phyloP scores from a whole-genome alignment of 2,113 vertebrate genomes.

The Nerophis lumbriciformis region DNA sequence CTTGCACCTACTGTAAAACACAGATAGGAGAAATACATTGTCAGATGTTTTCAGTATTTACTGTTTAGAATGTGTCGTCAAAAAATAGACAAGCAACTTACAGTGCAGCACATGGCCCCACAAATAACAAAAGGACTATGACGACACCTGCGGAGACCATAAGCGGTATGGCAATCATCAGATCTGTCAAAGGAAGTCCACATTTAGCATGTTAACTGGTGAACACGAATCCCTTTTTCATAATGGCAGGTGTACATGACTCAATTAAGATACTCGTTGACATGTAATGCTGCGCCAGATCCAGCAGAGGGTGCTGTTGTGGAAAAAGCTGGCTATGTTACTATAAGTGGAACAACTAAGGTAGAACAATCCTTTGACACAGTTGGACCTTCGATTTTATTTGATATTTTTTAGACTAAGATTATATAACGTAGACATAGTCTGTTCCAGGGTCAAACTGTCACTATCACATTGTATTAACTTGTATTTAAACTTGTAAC shows the following conservation, averaged over 20 bases:
- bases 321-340: too few relatives aligned
- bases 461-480: too few relatives aligned
- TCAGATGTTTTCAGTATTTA: not conserved
- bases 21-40: not conserved
- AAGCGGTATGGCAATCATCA: conserved; percentile 13
- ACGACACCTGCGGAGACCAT: conserved; percentile 15
- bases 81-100: conserved; percentile 29
- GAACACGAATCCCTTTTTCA: not conserved
- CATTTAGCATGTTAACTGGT: not conserved
- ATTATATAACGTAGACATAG: too few relatives aligned
- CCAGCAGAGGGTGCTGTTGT: too few relatives aligned
- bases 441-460: too few relatives aligned
- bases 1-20: conserved; percentile 32
- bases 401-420: too few relatives aligned
- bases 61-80: not conserved
- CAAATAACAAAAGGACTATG: conserved; percentile 29
- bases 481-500: too few relatives aligned
- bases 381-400: too few relatives aligned
- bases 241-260: not conserved
- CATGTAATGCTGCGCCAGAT: not conserved
- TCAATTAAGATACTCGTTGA: not conserved
- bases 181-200: conserved; percentile 36
- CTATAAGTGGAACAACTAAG: too few relatives aligned
- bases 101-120: conserved; percentile 38
- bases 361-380: too few relatives aligned